Percentiles rank a stretch among this genome's conserved stretches.
These are phyloP conservation scores for Conopomorpha cramerella DNA, from an alignment of 1,140 invertebrate genomes.

Conservation along the genomic window DNA sequence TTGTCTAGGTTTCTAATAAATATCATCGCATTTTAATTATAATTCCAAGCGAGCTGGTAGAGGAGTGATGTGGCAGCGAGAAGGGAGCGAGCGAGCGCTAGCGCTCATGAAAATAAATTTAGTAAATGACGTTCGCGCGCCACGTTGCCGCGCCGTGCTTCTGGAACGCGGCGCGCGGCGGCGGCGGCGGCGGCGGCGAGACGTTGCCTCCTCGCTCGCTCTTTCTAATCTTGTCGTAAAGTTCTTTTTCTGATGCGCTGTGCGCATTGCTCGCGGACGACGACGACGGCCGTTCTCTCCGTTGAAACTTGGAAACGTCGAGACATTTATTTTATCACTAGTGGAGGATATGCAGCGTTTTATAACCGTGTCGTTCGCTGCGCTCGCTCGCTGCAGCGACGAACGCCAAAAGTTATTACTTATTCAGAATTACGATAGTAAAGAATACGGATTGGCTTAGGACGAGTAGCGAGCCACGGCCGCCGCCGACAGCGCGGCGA, in stretches of 20 bases:
- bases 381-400: conserved; percentile 15
- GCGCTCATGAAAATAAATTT: conserved; percentile 60
- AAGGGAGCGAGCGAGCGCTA: conserved; percentile 35
- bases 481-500: neutral
- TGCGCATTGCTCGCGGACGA: conserved; percentile 51
- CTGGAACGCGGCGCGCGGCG: conserved; percentile 54
- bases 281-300: neutral
- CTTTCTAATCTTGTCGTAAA: conserved; percentile 61
- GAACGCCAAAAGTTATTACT: conserved; percentile 21
- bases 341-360: conserved; percentile 39
- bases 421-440: conserved; percentile 32
- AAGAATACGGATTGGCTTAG: conserved; percentile 15
- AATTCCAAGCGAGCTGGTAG: conserved; percentile 18
- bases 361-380: conserved; percentile 28
- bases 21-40: too few species aligned
- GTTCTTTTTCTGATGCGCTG: conserved; percentile 59
- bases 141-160: conserved; percentile 42
- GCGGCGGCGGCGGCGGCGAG: too few species aligned
- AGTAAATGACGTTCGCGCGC: conserved; percentile 53
- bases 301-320: conserved; percentile 49
- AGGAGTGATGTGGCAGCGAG: conserved; percentile 29
- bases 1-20: too few species aligned
- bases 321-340: conserved; percentile 48
- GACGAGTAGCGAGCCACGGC: neutral
- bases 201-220: conserved; percentile 50